Conservation (phyloP, 2,113 vertebrate genomes). For the Pelvicachromis taeniatus region DNA sequence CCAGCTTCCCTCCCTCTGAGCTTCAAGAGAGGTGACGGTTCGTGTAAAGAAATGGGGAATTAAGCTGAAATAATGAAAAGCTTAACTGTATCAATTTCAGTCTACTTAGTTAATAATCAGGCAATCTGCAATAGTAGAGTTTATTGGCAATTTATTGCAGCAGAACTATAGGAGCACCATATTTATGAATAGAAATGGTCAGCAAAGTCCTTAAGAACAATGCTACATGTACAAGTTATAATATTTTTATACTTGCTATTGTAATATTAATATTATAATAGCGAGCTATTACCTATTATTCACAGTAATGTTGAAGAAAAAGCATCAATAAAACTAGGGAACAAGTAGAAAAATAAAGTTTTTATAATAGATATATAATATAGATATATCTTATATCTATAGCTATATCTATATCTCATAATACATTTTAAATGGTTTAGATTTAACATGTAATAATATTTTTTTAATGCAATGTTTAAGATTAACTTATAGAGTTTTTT, state of each 20-base stretch:
- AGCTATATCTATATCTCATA: neutral
- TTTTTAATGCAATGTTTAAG: neutral
- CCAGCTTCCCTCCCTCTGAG: neutral
- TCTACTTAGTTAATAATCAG: conserved; percentile 11
- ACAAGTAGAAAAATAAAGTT: neutral
- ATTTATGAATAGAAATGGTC: neutral
- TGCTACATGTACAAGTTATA: neutral
- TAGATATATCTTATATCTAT: neutral
- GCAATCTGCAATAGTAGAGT: neutral
- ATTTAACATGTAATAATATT: neutral
- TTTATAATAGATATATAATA: neutral
- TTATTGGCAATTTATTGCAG: neutral
- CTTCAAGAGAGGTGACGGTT: neutral
- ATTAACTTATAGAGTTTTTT: neutral
- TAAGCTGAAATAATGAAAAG: neutral
- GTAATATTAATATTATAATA: no score
- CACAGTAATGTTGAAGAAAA: neutral
- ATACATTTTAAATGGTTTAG: neutral
- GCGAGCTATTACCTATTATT: neutral
- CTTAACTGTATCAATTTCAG: neutral
- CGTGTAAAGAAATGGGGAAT: neutral
- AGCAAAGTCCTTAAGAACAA: neutral
- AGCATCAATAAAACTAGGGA: neutral
- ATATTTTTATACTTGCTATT: no score
- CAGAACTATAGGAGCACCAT: neutral